These are phyloP conservation scores for Corythoichthys haematopterus DNA, from an alignment of 2,113 vertebrate species.

Conservation along the genomic window DNA sequence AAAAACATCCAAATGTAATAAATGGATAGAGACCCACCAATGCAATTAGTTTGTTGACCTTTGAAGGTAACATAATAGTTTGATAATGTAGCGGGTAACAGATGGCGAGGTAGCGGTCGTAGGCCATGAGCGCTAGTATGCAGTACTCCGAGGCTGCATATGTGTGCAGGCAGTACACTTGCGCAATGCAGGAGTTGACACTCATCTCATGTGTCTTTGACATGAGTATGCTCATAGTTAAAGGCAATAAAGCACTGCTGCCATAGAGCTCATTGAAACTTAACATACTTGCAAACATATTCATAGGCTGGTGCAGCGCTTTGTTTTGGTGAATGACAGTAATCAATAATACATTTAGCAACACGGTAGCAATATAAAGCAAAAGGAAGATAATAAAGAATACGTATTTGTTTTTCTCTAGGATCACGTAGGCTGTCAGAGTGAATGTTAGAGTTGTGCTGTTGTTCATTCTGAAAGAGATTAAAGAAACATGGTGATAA, in stretches of 20 bases:
- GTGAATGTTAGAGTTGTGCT: conserved; percentile 35
- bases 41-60: conserved; percentile 21
- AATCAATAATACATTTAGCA: conserved; percentile 46
- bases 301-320: conserved; percentile 58
- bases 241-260: conserved; percentile 43
- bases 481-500: background rate
- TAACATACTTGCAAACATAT: conserved; percentile 49
- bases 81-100: conserved; percentile 54
- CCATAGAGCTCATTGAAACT: conserved; percentile 56
- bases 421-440: conserved; percentile 42
- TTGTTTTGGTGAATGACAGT: conserved; percentile 37
- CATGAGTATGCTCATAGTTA: conserved; percentile 27
- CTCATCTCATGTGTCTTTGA: conserved; percentile 19
- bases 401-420: conserved; percentile 43
- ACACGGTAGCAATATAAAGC: conserved; percentile 36
- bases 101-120: conserved; percentile 58
- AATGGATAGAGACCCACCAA: conserved; percentile 24
- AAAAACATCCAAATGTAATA: conserved; percentile 28
- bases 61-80: conserved; percentile 42
- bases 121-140: conserved; percentile 54
- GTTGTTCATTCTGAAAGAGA: conserved; percentile 51
- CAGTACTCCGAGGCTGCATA: conserved; percentile 43
- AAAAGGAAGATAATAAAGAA: conserved; percentile 44
- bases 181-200: conserved; percentile 39
- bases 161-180: conserved; percentile 50